Conservation (phyloP, 2,113 vertebrate genomes). For the Syngnathus floridae region DNA sequence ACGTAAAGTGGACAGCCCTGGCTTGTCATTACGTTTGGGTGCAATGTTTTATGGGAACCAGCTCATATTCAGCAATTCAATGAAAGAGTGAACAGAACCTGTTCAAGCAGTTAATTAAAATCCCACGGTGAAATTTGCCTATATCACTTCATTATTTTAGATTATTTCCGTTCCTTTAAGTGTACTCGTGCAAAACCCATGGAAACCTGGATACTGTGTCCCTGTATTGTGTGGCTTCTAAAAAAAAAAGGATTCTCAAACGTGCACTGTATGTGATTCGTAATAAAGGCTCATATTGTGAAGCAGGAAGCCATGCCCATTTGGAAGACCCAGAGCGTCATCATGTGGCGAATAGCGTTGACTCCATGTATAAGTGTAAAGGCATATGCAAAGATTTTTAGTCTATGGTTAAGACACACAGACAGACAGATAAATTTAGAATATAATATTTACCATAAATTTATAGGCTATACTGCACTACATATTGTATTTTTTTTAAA, state of each 20-base stretch:
- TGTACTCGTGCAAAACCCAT: slow-evolving; percentile 46
- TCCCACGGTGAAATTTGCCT: slow-evolving; percentile 46
- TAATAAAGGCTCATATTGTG: slow-evolving; percentile 52
- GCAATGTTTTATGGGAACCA: slow-evolving; percentile 36
- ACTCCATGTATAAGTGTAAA: background rate
- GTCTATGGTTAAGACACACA: background rate
- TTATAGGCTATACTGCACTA: background rate
- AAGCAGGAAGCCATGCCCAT: slow-evolving; percentile 16
- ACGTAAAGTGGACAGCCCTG: slow-evolving; percentile 16
- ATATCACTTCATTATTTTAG: slow-evolving; percentile 53
- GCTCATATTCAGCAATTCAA: slow-evolving; percentile 39
- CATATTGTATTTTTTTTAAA: background rate
- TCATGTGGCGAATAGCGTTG: slow-evolving; percentile 41
- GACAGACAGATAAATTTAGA: background rate
- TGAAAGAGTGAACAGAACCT: slow-evolving; percentile 36
- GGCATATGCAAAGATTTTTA: too few relatives aligned
- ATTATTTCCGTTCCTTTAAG: slow-evolving; percentile 49
- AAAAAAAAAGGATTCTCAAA: slow-evolving; percentile 58
- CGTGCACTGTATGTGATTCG: slow-evolving; percentile 48
- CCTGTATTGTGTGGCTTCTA: slow-evolving; percentile 46
- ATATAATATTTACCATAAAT: background rate
- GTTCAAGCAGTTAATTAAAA: slow-evolving; percentile 58
- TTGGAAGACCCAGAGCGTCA: slow-evolving; percentile 51
- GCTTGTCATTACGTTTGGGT: slow-evolving; percentile 30
- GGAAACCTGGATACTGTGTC: slow-evolving; percentile 41